Base-by-base conservation (phyloP, 2,113 vertebrate species). In the Peromyscus polionotus region DNA sequence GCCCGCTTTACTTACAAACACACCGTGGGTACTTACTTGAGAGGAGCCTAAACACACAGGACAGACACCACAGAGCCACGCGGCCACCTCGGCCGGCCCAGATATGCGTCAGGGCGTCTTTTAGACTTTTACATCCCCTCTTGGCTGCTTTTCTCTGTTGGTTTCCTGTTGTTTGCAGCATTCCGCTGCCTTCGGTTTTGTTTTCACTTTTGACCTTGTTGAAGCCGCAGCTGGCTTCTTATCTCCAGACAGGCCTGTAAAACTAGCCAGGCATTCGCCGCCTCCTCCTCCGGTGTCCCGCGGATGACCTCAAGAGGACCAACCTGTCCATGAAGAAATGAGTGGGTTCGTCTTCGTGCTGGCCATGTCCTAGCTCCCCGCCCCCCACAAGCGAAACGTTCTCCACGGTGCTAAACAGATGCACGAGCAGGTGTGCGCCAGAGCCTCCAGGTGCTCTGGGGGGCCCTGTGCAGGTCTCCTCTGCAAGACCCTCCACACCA, bases 1-100 rank as follows among this genome's bases (percentile, higher is more conserved):
- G 97, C 97, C 97, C 98, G 98, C 98, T 98, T 98, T 98, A 98
- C 98, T 98, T 98, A 99, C 98, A 99, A 98, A 98, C 98, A 98
- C 92, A 97, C 98, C 98, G 97, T 98, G 98, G 98, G 98, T 97
- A 97, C 98, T 97, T 98, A 98, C 98, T 98, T 95, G 96, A 97
- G 97, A 97, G 96, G 94, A 90, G 96, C 97, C 97, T 98, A 97
- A 98, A 98, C 96, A 42, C 94, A 95, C 91, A 88, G 93, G 92
- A 80, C 22, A 96, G 97, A 95, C 98, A 42, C 97, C 0, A 1
- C 93, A 97, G 95, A 97, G 95, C 93, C 97, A 57, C 1, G 24
- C 8, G 31, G 93, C 67, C 77, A 88, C 91, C 96, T 96, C 84
- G 89, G 72, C n/a, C 14, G 13, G 10, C 51, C 39, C 3, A 67